These are phyloP conservation scores for Cacatua alba DNA, from an alignment of 2,113 vertebrate genomes.

Conservation along the genomic window DNA sequence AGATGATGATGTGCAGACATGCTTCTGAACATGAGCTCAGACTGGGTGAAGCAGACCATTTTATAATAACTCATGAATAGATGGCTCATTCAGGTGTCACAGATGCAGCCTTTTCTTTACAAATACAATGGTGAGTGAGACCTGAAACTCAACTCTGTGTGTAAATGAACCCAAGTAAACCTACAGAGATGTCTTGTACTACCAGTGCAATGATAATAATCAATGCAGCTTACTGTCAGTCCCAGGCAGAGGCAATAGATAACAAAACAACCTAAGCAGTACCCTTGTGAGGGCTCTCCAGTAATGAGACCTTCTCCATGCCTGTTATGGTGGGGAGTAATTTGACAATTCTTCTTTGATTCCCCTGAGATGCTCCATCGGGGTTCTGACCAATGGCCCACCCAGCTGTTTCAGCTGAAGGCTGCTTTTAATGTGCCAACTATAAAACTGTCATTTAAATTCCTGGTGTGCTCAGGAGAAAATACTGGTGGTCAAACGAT, in stretches of 20 bases:
- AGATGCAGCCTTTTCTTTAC: background rate
- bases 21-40: background rate
- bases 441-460: background rate
- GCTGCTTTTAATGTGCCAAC: background rate
- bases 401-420: background rate
- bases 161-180: background rate
- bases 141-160: background rate
- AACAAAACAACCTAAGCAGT: background rate
- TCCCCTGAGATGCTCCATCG: background rate
- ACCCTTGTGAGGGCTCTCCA: background rate
- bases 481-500: background rate
- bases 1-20: background rate
- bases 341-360: background rate
- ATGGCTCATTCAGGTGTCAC: background rate
- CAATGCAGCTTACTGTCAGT: background rate
- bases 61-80: background rate
- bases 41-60: background rate
- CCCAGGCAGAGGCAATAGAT: background rate
- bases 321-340: background rate
- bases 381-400: conserved; percentile 4
- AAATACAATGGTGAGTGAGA: background rate
- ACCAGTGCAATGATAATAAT: background rate
- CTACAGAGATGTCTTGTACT: background rate
- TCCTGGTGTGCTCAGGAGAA: background rate
- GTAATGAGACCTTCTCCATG: background rate